phyloP scores from a whole-genome alignment of 2,113 vertebrate species.

The Aptenodytes forsteri region DNA sequence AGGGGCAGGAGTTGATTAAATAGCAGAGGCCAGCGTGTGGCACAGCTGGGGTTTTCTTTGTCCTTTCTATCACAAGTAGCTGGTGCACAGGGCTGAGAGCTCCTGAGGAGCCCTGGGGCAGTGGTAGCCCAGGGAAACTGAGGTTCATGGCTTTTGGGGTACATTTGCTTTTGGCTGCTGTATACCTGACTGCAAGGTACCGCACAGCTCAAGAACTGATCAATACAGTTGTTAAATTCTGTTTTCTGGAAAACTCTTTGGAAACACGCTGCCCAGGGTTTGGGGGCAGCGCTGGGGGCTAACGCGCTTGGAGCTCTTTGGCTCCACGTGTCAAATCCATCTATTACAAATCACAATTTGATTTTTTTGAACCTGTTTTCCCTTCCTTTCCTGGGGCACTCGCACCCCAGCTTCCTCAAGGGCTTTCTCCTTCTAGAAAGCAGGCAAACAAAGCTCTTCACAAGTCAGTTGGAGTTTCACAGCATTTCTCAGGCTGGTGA shows the following conservation, averaged over 20 bases:
- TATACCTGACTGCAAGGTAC: background rate
- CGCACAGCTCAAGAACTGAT: background rate
- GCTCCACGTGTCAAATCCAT: background rate
- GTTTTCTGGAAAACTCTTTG: background rate
- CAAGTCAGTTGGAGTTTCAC: background rate
- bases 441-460: background rate
- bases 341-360: background rate
- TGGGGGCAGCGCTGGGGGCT: background rate
- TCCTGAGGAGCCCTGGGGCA: background rate
- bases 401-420: rapidly evolving
- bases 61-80: background rate
- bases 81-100: background rate
- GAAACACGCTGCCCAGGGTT: background rate
- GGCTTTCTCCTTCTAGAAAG: background rate
- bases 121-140: background rate
- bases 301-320: background rate
- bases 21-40: background rate
- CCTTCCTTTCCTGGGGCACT: background rate
- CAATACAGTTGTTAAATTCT: rapidly evolving
- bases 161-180: background rate
- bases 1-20: background rate
- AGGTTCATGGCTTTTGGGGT: background rate
- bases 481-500: background rate
- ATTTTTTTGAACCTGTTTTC: background rate
- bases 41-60: background rate